Base-by-base conservation (phyloP, 2,113 vertebrate genomes). In the Cryptotis parvus region DNA sequence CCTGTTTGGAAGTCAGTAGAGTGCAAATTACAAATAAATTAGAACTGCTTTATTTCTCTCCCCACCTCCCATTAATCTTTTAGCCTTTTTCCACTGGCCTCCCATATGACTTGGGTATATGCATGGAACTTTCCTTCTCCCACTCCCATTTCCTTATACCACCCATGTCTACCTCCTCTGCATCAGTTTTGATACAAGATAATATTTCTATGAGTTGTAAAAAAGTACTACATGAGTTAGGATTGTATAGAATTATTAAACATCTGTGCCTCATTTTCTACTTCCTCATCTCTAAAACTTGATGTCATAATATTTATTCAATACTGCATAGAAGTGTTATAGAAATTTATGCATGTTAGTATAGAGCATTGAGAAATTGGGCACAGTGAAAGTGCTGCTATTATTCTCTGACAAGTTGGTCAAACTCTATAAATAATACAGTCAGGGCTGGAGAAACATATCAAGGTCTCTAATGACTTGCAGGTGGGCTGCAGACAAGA, bases 241-340 rank as follows among this genome's bases (percentile, higher is more conserved):
- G 90, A 95, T 91, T 92, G 75, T 31, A 94, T 72, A 94, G 96
- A 96, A 96, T 94, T 83, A 89, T 93, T 91, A 88, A 94, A 96
- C 94, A 96, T 96, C 95, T 96, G 95, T 93, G 88, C 75, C 95
- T 96, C 91, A 89, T 96, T 96, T 96, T 95, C 79, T 69, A 94
- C 90, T 95, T 96, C 68, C 63, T 82, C 85, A 84, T 91, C 90
- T 96, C 90, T 93, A 96, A 92, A 94, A 95, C 75, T 94, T 80
- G 68, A 93, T 96, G 95, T 96, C 95, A 96, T 94, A 96, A 96
- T 97, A 94, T 97, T 96, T 96, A 96, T 91, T 31, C 63, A 95
- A 31, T 91, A 75, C 87, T 2, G 4, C 90, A 93, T 88, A 94
- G 66, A 94, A 96, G 90, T 94, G 95, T 94, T 90, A 95, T 2